These are phyloP conservation scores for Dallia pectoralis DNA, from an alignment of 2,797 vertebrate species.

Conservation along the genomic window DNA sequence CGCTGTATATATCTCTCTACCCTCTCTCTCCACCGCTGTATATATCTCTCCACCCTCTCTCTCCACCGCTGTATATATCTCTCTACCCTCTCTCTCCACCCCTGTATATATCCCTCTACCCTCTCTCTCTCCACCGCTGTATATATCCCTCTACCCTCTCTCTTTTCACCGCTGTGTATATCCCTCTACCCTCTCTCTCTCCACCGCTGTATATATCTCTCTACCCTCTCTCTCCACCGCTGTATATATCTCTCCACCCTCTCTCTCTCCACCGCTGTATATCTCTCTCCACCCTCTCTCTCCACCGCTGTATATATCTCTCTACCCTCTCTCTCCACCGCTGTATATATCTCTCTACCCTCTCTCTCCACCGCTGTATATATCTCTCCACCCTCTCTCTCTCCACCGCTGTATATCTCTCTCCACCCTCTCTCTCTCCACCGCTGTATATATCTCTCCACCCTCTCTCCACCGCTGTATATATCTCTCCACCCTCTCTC, in stretches of 20 bases:
- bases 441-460: too few relatives aligned
- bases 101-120: too few relatives aligned
- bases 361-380: slow-evolving; percentile 31
- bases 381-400: slow-evolving; percentile 28
- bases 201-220: slow-evolving; percentile 50
- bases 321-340: too few relatives aligned
- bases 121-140: slow-evolving; percentile 26
- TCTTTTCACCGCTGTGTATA: too few relatives aligned
- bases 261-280: slow-evolving; percentile 29
- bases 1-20: too few relatives aligned
- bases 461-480: too few relatives aligned
- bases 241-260: slow-evolving; percentile 29
- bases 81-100: slow-evolving; percentile 34
- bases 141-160: too few relatives aligned
- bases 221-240: slow-evolving; percentile 52
- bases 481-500: slow-evolving; percentile 34
- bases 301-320: slow-evolving; percentile 12
- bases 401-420: too few relatives aligned
- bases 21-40: too few relatives aligned
- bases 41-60: slow-evolving; percentile 32
- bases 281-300: too few relatives aligned
- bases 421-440: slow-evolving; percentile 30
- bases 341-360: slow-evolving; percentile 31
- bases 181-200: slow-evolving; percentile 32
- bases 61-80: slow-evolving; percentile 32